phyloP scores from a whole-genome alignment of 2,113 vertebrate species.

The Ardeotis arabs region DNA sequence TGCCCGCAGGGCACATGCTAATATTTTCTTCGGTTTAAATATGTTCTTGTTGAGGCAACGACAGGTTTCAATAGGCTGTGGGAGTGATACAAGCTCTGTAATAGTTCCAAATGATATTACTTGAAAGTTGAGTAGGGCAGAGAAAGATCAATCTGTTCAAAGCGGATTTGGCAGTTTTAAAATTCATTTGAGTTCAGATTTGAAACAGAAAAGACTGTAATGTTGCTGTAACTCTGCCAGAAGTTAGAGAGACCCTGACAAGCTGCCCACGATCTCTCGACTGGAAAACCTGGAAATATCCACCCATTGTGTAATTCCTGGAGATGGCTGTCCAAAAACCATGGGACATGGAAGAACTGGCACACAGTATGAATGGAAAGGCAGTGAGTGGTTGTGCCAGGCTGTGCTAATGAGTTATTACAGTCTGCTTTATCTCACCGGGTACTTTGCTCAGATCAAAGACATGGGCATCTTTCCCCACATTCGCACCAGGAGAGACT shows the following conservation, averaged over 20 bases:
- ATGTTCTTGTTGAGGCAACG: neutral
- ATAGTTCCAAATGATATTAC: neutral
- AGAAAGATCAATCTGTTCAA: neutral
- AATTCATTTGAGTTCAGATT: neutral
- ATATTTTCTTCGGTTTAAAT: neutral
- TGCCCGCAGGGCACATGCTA: neutral
- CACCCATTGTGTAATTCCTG: neutral
- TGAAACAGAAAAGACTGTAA: neutral
- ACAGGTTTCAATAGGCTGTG: neutral
- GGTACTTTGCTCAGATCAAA: neutral
- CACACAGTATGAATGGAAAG: neutral
- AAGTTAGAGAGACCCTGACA: neutral
- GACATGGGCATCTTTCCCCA: fast-evolving
- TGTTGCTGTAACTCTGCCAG: neutral
- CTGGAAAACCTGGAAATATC: neutral
- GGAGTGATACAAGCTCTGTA: neutral
- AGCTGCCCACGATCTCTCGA: neutral
- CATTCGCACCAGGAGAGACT: neutral
- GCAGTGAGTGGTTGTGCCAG: neutral
- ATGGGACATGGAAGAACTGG: neutral
- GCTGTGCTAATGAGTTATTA: neutral
- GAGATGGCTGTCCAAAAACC: neutral
- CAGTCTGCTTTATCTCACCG: neutral
- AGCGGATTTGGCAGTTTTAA: neutral
- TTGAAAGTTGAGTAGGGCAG: neutral